Percentiles rank a stretch among this genome's conserved stretches.
phyloP scores from a whole-genome alignment of 2,113 vertebrate species.

The Hydrochoerus hydrochaeris region DNA sequence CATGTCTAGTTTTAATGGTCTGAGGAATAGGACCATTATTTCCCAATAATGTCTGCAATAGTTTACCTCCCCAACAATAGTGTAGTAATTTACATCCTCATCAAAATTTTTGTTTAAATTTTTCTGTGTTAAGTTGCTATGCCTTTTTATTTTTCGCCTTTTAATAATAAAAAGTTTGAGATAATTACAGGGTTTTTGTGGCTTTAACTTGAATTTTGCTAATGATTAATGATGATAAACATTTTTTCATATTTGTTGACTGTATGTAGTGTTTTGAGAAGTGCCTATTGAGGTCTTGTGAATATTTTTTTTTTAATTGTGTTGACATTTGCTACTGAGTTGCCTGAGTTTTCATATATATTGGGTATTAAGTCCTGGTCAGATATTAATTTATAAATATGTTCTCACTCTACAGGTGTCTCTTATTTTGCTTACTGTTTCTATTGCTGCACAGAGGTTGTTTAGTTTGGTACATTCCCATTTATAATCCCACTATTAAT shows the following conservation, averaged over 20 bases:
- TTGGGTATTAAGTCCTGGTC: background rate
- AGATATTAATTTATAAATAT: background rate
- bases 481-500: background rate
- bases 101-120: background rate
- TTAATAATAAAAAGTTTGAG: background rate
- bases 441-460: background rate
- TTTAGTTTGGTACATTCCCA: background rate
- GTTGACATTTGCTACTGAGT: background rate
- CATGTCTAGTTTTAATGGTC: background rate
- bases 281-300: background rate
- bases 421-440: background rate
- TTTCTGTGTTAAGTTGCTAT: background rate
- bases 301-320: background rate
- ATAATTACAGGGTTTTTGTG: background rate
- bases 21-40: background rate
- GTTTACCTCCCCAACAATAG: background rate
- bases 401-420: background rate
- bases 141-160: background rate
- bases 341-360: background rate
- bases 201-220: background rate
- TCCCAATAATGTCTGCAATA: background rate
- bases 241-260: background rate
- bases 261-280: background rate
- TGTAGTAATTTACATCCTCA: background rate
- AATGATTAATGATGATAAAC: background rate